phyloP scores from a whole-genome alignment of 2,888 invertebrate genomes.

The Tinea semifulvella region DNA sequence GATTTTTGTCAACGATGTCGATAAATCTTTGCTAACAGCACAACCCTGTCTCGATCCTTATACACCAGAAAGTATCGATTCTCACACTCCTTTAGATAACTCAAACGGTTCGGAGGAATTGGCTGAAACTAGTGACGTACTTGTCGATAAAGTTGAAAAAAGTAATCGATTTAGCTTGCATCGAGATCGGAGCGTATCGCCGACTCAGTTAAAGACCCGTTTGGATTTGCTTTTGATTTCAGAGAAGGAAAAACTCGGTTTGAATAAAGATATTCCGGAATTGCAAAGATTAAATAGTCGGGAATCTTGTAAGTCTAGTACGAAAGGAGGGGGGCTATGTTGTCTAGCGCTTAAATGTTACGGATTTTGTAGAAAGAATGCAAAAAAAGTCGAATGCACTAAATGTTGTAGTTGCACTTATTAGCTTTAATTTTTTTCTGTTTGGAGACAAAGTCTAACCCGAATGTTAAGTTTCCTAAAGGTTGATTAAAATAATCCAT shows the following conservation, averaged over 20 bases:
- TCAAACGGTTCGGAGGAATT: slow-evolving; percentile 38
- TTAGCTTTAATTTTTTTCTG: slow-evolving; percentile 19
- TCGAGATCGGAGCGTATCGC: slow-evolving; percentile 64
- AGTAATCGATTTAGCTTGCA: slow-evolving; percentile 30
- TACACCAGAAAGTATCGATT: slow-evolving; percentile 84
- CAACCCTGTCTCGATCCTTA: slow-evolving; percentile 72
- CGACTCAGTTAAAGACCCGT: slow-evolving; percentile 69
- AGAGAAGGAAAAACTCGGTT: not conserved
- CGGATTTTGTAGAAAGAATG: slow-evolving; percentile 48
- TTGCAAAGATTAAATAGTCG: slow-evolving; percentile 44
- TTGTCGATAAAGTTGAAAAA: slow-evolving; percentile 29
- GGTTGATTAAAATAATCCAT: no score
- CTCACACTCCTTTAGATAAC: slow-evolving; percentile 70
- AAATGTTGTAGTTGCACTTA: slow-evolving; percentile 34
- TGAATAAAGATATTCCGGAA: slow-evolving; percentile 28
- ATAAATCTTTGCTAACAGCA: slow-evolving; percentile 52
- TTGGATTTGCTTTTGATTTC: slow-evolving; percentile 52
- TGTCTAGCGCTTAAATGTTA: slow-evolving; percentile 53
- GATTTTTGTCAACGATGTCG: slow-evolving; percentile 64
- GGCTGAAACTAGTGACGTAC: slow-evolving; percentile 35
- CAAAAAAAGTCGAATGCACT: slow-evolving; percentile 38
- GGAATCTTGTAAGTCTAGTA: slow-evolving; percentile 49
- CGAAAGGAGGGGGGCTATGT: slow-evolving; percentile 41
- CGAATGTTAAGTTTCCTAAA: no score
- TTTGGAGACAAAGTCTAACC: no score